These are phyloP conservation scores for Odontamblyopus rebecca DNA, from an alignment of 2,797 vertebrate species.

Conservation along the genomic window DNA sequence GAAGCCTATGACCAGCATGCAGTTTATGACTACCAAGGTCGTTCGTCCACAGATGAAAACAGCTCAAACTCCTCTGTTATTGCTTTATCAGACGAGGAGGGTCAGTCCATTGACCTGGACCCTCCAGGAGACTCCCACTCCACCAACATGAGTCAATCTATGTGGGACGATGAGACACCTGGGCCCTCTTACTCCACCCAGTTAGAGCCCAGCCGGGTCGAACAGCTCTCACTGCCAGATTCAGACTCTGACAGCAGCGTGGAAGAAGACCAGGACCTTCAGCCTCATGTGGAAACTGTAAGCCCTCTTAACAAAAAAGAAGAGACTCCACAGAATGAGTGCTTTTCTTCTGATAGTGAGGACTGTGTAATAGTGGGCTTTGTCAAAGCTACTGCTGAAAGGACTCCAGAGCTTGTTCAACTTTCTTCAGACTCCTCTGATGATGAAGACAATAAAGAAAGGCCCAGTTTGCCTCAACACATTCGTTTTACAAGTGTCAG, in stretches of 20 bases:
- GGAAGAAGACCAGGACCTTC: constrained; percentile 74
- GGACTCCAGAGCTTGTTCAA: constrained; percentile 92
- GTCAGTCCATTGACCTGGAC: constrained; percentile 66
- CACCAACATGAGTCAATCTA: constrained; percentile 74
- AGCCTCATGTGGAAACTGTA: constrained; percentile 38
- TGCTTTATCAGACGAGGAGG: constrained; percentile 88
- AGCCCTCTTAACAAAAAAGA: constrained; percentile 35
- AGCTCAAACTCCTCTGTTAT: constrained; percentile 87
- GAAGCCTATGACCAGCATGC: constrained; percentile 91
- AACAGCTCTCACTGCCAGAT: constrained; percentile 75
- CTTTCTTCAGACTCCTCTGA: constrained; percentile 89
- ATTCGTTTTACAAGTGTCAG: constrained; percentile 80
- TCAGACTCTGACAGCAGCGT: constrained; percentile 80
- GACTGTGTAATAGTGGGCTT: constrained; percentile 90
- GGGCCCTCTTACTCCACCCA: constrained; percentile 89
- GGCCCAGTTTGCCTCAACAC: constrained; percentile 69
- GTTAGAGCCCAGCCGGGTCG: constrained; percentile 67
- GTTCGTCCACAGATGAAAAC: constrained; percentile 87
- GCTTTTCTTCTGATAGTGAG: constrained; percentile 71
- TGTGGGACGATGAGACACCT: constrained; percentile 96
- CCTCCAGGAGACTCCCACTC: constrained; percentile 51
- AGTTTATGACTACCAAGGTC: constrained; percentile 87
- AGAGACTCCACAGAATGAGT: constrained; percentile 27
- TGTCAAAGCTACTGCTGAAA: constrained; percentile 86
- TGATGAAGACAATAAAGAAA: constrained; percentile 72